phyloP scores from a whole-genome alignment of 2,797 vertebrate genomes.

The Gallinago solitaria region DNA sequence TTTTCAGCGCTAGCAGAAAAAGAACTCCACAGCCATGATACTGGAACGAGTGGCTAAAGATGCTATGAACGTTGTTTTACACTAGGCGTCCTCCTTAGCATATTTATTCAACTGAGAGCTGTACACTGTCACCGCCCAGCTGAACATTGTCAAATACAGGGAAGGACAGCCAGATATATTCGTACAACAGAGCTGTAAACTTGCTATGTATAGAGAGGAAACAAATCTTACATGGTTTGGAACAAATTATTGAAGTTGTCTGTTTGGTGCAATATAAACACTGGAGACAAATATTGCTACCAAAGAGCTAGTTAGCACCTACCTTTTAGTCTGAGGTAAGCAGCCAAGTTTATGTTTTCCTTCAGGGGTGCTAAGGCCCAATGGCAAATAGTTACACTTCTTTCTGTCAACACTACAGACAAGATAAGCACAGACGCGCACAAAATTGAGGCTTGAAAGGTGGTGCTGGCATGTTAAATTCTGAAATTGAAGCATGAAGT shows the following conservation, averaged over 20 bases:
- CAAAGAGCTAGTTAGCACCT: neutral
- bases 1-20: neutral
- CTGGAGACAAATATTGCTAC: neutral
- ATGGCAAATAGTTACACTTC: neutral
- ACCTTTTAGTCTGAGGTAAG: neutral
- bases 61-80: neutral
- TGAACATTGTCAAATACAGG: rapidly evolving
- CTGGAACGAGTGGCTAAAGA: rapidly evolving
- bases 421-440: neutral
- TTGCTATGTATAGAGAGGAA: neutral
- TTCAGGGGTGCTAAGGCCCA: neutral
- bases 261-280: neutral
- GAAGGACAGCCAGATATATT: rapidly evolving
- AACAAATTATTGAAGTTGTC: neutral
- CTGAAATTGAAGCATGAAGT: neutral
- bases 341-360: neutral
- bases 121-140: neutral
- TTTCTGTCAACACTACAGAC: neutral
- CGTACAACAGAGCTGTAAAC: rapidly evolving
- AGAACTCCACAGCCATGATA: rapidly evolving
- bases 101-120: neutral
- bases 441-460: neutral
- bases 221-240: neutral
- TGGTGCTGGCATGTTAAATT: neutral
- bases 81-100: constrained; percentile 42